Evolutionary conservation across 1,140 invertebrate species (phyloP), one percentile per base, ranked within the genome.

Genomic region (Argopecten irradians): DNA sequence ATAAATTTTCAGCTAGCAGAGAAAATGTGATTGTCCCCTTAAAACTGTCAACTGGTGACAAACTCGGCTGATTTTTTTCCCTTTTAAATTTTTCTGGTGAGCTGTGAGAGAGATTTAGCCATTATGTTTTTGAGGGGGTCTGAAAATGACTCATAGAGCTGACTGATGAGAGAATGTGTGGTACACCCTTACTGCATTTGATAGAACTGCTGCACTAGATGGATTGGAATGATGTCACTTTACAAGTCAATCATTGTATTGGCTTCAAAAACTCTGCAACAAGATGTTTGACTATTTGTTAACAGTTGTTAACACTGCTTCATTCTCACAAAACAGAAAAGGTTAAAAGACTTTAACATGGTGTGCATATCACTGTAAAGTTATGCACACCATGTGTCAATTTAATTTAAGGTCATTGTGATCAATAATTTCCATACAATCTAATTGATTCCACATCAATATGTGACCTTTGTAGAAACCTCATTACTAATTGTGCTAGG

Each of bases 141-240:
- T 0, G 55, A 71, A 71, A 71, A 71, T 71, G 55, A 71, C 55
- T 71, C 55, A 71, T 71, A n/a, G n/a, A 71, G n/a, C n/a, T n/a
- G n/a, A n/a, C n/a, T 28, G 55, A 28, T 71, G 55, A 71, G 22
- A 71, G 55, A 71, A 19, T 19, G 28, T 71, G 55, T n/a, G 28
- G 16, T n/a, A n/a, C 55, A 71, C 55, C 55, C 28, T n/a, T 7
- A n/a, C 55, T 71, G 55, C 55, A 71, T 71, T 28, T 22, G 5
- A 16, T 71, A 71, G 22, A 28, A n/a, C 28, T 71, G 43, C 55
- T 71, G 55, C n/a, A 71, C 55, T 71, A 28, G 55, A 71, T 71
- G 55, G 55, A 71, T 71, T n/a, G n/a, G 55, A 71, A 71, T 71
- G 55, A 71, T 71, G 55, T 71, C 55, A 71, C 55, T 71, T 71